Evolutionary conservation across 2,113 vertebrate species (phyloP), one percentile per base, ranked within the genome.

Genomic region (Sylvicapra grimmia): DNA sequence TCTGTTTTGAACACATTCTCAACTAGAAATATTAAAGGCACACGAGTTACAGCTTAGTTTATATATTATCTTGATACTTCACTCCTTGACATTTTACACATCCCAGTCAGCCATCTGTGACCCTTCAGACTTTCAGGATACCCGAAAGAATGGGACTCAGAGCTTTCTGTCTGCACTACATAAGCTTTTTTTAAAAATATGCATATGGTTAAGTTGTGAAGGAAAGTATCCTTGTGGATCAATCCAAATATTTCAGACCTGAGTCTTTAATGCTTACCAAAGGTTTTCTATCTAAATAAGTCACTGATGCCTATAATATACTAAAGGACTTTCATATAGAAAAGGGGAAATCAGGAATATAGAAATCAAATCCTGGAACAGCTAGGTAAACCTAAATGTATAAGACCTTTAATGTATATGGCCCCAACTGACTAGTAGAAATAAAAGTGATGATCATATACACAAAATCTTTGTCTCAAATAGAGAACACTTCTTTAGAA

Each of bases 1-100:
- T 92, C 88, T 95, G 56, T 94, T 95, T 95, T 91, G 49, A 94
- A 94, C 29, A 93, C 36, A 93, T 89, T 97, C 58, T 96, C 79
- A 93, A 75, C 61, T 79, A 85, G 40, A 96, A 94, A 92, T 61
- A 86, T 25, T 86, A 97, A 97, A 96, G 94, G 92, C 89, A 96
- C 49, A 65, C 77, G 47, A 90, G 10, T 96, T 80, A 91, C n/a
- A 94, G 31, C 47, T 94, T 86, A 91, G 40, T 63, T 54, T 85
- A 97, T 29, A 88, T 56, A 77, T 97, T 88, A 75, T 72, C 63
- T 88, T 90, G 25, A 77, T 89, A 59, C 36, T 90, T 95, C 14
- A 90, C 93, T 93, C 36, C 49, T 96, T 85, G 36, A 93, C 16
- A 93, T 94, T 44, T 96, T 97, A 95, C 4, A 90, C 33, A 89